Base-by-base conservation (phyloP, 2,888 invertebrate genomes). In the Conus canariensis region DNA sequence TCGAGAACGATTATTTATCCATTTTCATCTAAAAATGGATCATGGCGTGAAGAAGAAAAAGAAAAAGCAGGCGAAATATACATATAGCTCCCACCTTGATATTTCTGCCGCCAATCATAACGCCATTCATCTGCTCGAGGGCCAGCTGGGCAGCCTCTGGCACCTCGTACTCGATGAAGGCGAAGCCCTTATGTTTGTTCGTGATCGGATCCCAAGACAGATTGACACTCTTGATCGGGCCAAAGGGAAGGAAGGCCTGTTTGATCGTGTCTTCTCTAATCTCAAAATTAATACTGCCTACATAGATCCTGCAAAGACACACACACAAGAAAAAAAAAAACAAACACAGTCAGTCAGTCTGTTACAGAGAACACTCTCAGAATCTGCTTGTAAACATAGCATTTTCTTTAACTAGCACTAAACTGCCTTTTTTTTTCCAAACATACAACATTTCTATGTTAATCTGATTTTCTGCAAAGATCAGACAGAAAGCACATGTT, bases 191-290 rank as follows among this genome's bases (percentile, higher is more conserved):
- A 97, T 99, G 99, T 96, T 99, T 99, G 98, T 93, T 96, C 22
- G 99, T 99, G 88, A 99, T 98, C 1, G 99, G 98, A 97, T 99
- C 99, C 99, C 99, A 99, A 10, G 99, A 99, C 98, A 99, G 99
- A 97, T 99, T 99, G 96, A 99, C 99, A n/a, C 99, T 98, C 97
- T 99, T 99, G 96, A 99, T 99, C 22, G 99, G 99, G 22, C 99
- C 99, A 97, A 99, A 99, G 45, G 99, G 99, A 92, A 98, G 97
- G 97, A 99, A 99, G 30, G 99, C 99, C 95, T 98, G 98, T 87
- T 99, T 97, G 94, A 99, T 99, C 8, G 99, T 99, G 96, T 99
- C 99, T 97, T 99, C 99, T 96, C 99, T 99, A 95, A 99, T 97
- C 97, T 99, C 99, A 97, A 99, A 99, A 96, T 99, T 99, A 95